Evolutionary conservation across 2,888 invertebrate species (phyloP).

Genomic region (Pharmacophagus antenor): DNA sequence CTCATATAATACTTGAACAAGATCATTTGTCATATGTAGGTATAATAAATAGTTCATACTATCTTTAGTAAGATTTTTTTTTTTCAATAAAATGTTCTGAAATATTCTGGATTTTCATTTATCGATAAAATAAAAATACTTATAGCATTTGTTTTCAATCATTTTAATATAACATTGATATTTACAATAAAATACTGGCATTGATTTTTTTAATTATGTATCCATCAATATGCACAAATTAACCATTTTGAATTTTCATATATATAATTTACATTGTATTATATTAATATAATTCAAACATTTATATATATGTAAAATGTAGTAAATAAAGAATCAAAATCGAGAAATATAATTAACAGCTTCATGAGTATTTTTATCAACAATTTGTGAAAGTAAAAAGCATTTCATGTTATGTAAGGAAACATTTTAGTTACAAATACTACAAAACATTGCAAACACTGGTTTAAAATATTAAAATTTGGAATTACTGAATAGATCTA

Average conservation of each 20-base stretch:
- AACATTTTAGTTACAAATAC: conserved; percentile 22
- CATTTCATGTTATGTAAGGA: conserved; percentile 14
- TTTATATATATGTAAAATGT: conserved; percentile 22
- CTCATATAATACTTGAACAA: conserved; percentile 57
- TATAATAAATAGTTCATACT: conserved; percentile 59
- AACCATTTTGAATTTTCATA: conserved; percentile 29
- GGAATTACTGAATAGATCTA: conserved; percentile 13
- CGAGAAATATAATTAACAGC: background rate
- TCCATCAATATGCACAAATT: conserved; percentile 37
- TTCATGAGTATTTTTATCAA: background rate
- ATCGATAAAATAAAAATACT: conserved; percentile 48
- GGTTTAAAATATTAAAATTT: conserved; percentile 28
- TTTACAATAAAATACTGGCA: conserved; percentile 80
- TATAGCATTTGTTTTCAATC: conserved; percentile 55
- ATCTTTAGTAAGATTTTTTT: conserved; percentile 68
- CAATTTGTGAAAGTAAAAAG: conserved; percentile 2
- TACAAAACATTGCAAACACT: conserved; percentile 28
- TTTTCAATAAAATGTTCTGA: conserved; percentile 74
- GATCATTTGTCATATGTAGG: conserved; percentile 59
- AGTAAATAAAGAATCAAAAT: background rate
- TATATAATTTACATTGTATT: conserved; percentile 23
- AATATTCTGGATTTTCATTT: conserved; percentile 41
- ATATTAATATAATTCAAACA: conserved; percentile 15
- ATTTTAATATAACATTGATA: conserved; percentile 76
- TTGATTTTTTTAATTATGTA: conserved; percentile 60